phyloP scores from a whole-genome alignment of 2,888 invertebrate species.

The Choreutis nemorana region DNA sequence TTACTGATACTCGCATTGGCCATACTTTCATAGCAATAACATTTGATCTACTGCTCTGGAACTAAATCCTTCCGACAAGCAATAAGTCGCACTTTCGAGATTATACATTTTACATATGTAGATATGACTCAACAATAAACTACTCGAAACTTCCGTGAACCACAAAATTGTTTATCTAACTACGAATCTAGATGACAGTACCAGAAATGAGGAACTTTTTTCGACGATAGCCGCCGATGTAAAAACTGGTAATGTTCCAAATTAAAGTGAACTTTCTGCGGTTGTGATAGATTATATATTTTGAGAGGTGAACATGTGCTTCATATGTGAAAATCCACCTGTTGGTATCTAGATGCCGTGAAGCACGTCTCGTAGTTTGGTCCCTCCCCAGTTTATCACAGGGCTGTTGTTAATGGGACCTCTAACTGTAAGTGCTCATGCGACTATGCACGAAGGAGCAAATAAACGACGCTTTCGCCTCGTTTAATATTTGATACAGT shows the following conservation, averaged over 20 bases:
- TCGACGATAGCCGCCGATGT: no score
- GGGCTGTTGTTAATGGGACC: slow-evolving; percentile 41
- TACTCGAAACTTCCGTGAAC: slow-evolving; percentile 1
- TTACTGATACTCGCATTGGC: no score
- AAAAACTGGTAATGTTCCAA: no score
- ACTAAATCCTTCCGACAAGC: no score
- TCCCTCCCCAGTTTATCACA: slow-evolving; percentile 39
- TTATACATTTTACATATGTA: neutral
- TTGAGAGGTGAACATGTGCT: slow-evolving; percentile 13
- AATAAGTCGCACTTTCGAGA: neutral
- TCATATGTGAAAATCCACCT: slow-evolving; percentile 46
- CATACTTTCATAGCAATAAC: no score
- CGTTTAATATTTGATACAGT: no score
- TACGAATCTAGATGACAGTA: slow-evolving; percentile 48
- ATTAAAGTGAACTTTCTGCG: no score
- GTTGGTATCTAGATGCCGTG: slow-evolving; percentile 49
- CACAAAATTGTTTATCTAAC: slow-evolving; percentile 20
- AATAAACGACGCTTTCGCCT: no score
- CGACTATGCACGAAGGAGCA: slow-evolving; percentile 20
- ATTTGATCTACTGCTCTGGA: no score
- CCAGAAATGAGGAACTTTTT: slow-evolving; percentile 44
- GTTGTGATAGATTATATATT: slow-evolving; percentile 5
- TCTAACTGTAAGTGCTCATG: slow-evolving; percentile 44
- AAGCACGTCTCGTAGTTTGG: slow-evolving; percentile 41
- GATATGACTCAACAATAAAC: neutral